Evolutionary conservation across 2,113 vertebrate genomes (phyloP), one percentile per base, ranked within the genome.

Genomic region (Pomatostomus ruficeps): DNA sequence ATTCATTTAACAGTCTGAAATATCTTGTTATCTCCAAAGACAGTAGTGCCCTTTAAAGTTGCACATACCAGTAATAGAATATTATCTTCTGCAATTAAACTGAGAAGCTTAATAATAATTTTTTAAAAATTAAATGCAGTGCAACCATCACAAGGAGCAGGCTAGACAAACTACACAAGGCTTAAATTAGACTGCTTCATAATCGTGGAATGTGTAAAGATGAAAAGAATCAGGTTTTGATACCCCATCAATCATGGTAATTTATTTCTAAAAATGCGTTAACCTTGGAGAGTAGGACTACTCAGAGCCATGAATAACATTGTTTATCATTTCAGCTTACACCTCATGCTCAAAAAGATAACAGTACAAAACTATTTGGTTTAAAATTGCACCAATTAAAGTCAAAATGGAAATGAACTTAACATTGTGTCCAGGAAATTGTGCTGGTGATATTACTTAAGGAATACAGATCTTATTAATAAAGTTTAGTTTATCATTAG

Each of bases 291-390:
- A 97, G 84, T 58, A 84, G 76, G 93, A 65, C 76, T 96, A 51
- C 63, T 91, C 59, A 95, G 88, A 95, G 86, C 66, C 78, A 91
- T 88, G 88, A 95, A 95, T 96, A 96, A 88, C 84, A 92, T 68
- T 97, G 87, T 97, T 92, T 91, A 93, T 96, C 93, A 95, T 86
- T 95, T 85, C 76, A 95, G 87, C 75, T 72, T 96, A 96, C 92
- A 97, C 76, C 91, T 96, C 94, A 89, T 92, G 94, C 76, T 94
- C 94, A 94, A 95, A 95, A 96, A 97, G 88, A 96, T 95, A 95
- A 83, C 78, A 96, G 83, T 93, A 94, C 52, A 94, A 89, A 93
- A 59, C 76, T 95, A 82, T 35, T 85, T 7, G 18, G 68, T 88
- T 85, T 84, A 93, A 93, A 91, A 91, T 94, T 96, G 96, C 97